Conservation (phyloP, 1,140 invertebrate species). For the Pseudomyrmex sp. region DNA sequence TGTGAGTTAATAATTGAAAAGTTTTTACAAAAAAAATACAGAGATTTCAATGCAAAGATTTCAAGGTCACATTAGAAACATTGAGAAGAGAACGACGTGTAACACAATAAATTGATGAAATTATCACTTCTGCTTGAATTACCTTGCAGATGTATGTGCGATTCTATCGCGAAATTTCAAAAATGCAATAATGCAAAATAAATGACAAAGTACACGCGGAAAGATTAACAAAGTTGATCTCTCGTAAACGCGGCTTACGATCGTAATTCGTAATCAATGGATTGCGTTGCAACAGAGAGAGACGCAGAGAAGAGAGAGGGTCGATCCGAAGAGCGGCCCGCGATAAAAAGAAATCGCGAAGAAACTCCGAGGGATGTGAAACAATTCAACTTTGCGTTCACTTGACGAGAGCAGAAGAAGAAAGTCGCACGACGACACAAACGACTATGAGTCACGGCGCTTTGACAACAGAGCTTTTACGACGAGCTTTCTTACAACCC, state of each 20-base stretch:
- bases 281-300: no score
- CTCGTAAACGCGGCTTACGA: constrained; percentile 1
- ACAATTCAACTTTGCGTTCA: no score
- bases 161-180: neutral
- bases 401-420: neutral
- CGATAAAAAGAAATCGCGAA: no score
- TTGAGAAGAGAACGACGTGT: no score
- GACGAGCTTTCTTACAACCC: constrained; percentile 31
- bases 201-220: neutral
- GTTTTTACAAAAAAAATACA: no score
- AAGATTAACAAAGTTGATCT: neutral
- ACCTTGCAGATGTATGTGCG: neutral
- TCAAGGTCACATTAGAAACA: neutral
- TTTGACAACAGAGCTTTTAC: constrained; percentile 30
- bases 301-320: no score
- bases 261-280: constrained; percentile 12
- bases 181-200: no score
- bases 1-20: no score
- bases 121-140: neutral
- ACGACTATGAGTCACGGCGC: constrained; percentile 25
- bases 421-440: neutral
- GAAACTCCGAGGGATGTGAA: neutral
- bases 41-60: neutral
- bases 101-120: no score
- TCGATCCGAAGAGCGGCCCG: no score